phyloP scores from a whole-genome alignment of 2,797 vertebrate species.

The Sus cebifrons region DNA sequence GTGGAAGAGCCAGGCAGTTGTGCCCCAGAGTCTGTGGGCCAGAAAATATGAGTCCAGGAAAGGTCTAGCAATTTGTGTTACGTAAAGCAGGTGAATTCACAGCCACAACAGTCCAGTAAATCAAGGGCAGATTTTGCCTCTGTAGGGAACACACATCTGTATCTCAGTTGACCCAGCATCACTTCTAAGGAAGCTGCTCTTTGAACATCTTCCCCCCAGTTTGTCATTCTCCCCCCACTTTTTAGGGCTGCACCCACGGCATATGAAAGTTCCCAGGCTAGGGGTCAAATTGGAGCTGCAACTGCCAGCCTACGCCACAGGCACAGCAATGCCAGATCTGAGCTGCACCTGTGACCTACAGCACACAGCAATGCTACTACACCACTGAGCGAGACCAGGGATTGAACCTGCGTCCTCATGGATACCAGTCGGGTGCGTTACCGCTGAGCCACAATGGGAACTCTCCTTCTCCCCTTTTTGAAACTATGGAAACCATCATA shows the following conservation, averaged over 20 bases:
- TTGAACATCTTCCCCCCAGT: background rate
- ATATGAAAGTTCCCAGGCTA: too few relatives aligned
- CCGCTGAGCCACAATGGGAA: too few relatives aligned
- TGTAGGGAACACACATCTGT: fast-evolving
- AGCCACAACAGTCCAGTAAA: fast-evolving
- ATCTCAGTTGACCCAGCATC: background rate
- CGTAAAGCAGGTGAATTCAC: background rate
- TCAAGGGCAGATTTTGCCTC: background rate
- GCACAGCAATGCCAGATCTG: too few relatives aligned
- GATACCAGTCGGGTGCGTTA: too few relatives aligned
- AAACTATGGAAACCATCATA: background rate
- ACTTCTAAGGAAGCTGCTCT: background rate
- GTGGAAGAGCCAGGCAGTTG: background rate
- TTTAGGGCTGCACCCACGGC: too few relatives aligned
- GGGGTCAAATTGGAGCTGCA: too few relatives aligned
- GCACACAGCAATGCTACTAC: too few relatives aligned
- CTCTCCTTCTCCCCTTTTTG: background rate
- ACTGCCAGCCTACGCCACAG: too few relatives aligned
- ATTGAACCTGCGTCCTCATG: too few relatives aligned
- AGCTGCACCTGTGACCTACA: too few relatives aligned
- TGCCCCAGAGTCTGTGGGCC: background rate
- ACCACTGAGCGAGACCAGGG: too few relatives aligned
- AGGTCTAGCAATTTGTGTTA: background rate
- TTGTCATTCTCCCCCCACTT: too few relatives aligned
- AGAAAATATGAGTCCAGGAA: background rate